A percentile compares a stretch with the other conserved stretches of the same genome.
phyloP scores from a whole-genome alignment of 1,140 invertebrate genomes.

The Lordiphosa clarofinis region DNA sequence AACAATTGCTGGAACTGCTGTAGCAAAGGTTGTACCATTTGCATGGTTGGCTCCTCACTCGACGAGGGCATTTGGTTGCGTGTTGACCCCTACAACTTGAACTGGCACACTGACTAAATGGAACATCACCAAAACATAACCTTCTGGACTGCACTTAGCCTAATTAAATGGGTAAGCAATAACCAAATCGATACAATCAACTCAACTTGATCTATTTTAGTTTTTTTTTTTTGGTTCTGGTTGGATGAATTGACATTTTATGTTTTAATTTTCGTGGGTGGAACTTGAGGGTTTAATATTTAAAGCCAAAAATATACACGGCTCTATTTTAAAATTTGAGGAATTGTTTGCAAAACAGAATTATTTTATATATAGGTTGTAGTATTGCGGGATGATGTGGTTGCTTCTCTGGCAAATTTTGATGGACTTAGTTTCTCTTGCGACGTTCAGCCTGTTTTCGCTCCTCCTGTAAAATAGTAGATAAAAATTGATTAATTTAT shows the following conservation, averaged over 20 bases:
- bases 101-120: conserved; percentile 22
- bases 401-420: conserved; percentile 3
- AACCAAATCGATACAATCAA: conserved; percentile 58
- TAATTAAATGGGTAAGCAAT: conserved; percentile 50
- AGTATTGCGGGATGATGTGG: neutral
- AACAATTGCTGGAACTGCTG: conserved; percentile 66
- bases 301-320: conserved; percentile 40
- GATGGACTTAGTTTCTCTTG: conserved; percentile 53
- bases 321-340: conserved; percentile 10
- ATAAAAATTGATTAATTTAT: neutral
- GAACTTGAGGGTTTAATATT: conserved; percentile 23
- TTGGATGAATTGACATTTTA: conserved; percentile 8
- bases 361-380: neutral
- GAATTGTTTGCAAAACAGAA: conserved; percentile 4
- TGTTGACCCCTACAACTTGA: conserved; percentile 13
- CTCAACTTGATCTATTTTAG: conserved; percentile 21
- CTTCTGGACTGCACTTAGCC: conserved; percentile 38
- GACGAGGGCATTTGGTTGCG: conserved; percentile 44
- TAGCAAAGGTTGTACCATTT: conserved; percentile 54
- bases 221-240: conserved; percentile 4
- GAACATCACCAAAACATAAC: conserved; percentile 1
- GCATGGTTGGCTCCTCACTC: neutral
- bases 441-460: conserved; percentile 69
- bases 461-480: conserved; percentile 66
- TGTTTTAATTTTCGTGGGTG: conserved; percentile 13